Evolutionary conservation across 2,113 vertebrate genomes (phyloP).

Genomic region (Caranx melampygus): DNA sequence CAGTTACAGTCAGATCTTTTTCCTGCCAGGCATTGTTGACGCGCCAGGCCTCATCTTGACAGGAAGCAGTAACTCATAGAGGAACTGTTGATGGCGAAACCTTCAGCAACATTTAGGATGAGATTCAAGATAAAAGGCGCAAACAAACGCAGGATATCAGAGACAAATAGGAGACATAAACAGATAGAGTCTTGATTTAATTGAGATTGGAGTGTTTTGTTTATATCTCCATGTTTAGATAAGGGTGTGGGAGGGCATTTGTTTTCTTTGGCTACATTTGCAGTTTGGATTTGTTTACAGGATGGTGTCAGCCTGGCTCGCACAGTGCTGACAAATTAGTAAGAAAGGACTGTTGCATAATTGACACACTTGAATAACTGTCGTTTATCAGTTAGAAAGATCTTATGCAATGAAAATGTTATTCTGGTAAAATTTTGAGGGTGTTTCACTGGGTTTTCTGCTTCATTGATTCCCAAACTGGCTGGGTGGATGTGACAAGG

Average conservation of each 20-base stretch:
- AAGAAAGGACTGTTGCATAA: background rate
- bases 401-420: background rate
- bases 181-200: conserved; percentile 43
- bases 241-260: background rate
- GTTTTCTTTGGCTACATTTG: background rate
- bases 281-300: conserved; percentile 7
- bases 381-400: background rate
- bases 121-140: conserved; percentile 64
- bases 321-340: background rate
- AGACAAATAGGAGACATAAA: conserved; percentile 55
- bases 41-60: conserved; percentile 56
- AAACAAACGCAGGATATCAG: conserved; percentile 71
- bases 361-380: background rate
- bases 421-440: background rate
- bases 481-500: too few species aligned
- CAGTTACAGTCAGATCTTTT: conserved; percentile 55
- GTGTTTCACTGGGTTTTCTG: background rate
- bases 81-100: conserved; percentile 62
- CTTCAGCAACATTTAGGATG: conserved; percentile 19
- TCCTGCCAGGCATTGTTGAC: conserved; percentile 75
- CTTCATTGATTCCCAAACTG: background rate
- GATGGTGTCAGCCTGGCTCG: background rate
- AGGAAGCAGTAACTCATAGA: conserved; percentile 77
- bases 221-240: conserved; percentile 34
- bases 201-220: conserved; percentile 45